Evolutionary conservation across 2,797 vertebrate genomes (phyloP).

Genomic region (Agapornis canus): DNA sequence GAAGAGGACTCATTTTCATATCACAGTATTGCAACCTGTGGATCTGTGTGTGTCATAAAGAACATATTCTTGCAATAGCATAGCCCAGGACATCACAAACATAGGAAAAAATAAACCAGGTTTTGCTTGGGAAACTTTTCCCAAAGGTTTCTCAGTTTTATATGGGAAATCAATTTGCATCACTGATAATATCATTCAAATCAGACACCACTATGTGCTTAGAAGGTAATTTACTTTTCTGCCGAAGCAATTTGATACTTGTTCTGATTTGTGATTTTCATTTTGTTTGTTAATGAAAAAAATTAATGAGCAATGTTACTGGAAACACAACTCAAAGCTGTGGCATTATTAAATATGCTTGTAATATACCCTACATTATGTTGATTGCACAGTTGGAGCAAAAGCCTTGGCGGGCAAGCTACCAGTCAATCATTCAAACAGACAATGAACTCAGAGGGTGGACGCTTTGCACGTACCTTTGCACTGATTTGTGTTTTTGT

Average conservation of each 20-base stretch:
- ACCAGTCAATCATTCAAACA: background rate
- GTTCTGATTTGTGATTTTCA: constrained; percentile 81
- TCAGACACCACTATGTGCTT: constrained; percentile 72
- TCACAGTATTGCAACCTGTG: background rate
- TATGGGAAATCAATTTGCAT: constrained; percentile 80
- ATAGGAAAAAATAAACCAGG: constrained; percentile 36
- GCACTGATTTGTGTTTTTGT: constrained; percentile 99
- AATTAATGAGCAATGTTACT: constrained; percentile 80
- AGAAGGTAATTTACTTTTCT: constrained; percentile 78
- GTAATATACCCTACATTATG: constrained; percentile 33
- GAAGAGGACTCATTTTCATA: background rate
- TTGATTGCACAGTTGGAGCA: constrained; percentile 41
- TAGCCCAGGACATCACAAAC: constrained; percentile 33
- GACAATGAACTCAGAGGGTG: background rate
- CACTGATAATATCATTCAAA: constrained; percentile 76
- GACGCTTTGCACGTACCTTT: constrained; percentile 86
- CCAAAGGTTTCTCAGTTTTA: constrained; percentile 63
- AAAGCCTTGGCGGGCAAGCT: constrained; percentile 5
- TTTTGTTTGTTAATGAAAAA: constrained; percentile 84
- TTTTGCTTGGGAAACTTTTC: constrained; percentile 59
- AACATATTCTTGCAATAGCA: background rate
- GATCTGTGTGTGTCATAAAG: background rate
- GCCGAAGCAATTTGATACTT: constrained; percentile 76
- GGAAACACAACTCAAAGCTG: constrained; percentile 71
- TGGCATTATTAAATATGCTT: constrained; percentile 65